These are phyloP conservation scores for Callionymus lyra DNA, from an alignment of 2,113 vertebrate species.

Conservation along the genomic window DNA sequence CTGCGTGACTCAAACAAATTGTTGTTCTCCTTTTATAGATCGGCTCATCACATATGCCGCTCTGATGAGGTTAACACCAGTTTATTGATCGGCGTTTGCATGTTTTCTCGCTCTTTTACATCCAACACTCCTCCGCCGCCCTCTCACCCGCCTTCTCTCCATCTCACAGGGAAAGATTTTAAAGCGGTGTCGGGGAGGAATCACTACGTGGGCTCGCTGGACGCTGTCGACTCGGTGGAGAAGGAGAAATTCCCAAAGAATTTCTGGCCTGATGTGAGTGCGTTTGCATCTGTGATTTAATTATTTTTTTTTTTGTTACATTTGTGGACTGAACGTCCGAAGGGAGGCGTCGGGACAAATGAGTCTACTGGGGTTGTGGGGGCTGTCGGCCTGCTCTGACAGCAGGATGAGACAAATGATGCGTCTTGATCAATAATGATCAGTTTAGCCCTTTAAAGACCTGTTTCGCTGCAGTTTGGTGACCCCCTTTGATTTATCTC, in stretches of 20 bases:
- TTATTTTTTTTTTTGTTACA: conserved; percentile 1
- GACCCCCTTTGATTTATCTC: conserved; percentile 39
- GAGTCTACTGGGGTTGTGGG: conserved; percentile 36
- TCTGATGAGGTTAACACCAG: conserved; percentile 67
- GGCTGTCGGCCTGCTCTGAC: conserved; percentile 40
- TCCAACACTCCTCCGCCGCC: conserved; percentile 10
- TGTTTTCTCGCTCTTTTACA: conserved; percentile 63
- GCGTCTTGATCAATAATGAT: conserved; percentile 52
- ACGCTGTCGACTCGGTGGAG: conserved; percentile 57
- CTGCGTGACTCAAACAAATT: conserved; percentile 36
- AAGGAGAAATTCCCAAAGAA: conserved; percentile 71
- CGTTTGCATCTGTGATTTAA: conserved; percentile 6
- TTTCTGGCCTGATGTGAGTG: conserved; percentile 72
- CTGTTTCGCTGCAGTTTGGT: conserved; percentile 36
- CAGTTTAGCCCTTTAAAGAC: conserved; percentile 39
- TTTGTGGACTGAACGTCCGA: conserved; percentile 4
- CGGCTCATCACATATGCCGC: conserved; percentile 53
- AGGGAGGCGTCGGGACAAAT: conserved; percentile 45
- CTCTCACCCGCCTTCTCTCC: conserved; percentile 1
- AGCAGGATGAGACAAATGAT: conserved; percentile 61
- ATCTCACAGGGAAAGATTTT: conserved; percentile 61
- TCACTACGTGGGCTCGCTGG: conserved; percentile 55
- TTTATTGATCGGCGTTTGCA: conserved; percentile 74
- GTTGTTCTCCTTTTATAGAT: conserved; percentile 69
- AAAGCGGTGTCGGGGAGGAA: conserved; percentile 57